Conservation (phyloP, 2,797 vertebrate genomes). For the Pseudomugil tenellus region DNA sequence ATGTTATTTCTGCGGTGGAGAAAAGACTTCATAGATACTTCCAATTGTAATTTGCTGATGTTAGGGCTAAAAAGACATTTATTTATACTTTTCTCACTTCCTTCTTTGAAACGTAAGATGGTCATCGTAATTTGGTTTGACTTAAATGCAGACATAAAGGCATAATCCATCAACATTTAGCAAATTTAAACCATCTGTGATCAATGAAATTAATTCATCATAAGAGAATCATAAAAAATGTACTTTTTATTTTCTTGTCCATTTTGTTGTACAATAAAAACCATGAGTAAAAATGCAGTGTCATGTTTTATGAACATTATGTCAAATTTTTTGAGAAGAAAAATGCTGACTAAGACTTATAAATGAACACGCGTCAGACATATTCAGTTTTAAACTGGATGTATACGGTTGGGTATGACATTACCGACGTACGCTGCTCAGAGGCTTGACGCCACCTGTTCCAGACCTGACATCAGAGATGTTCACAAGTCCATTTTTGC, state of each 20-base stretch:
- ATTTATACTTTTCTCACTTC: slow-evolving; percentile 3
- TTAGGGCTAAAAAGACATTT: slow-evolving; percentile 10
- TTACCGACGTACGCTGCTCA: too few relatives aligned
- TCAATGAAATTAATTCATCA: too few relatives aligned
- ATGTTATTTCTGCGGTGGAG: slow-evolving; percentile 1
- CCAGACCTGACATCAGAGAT: not conserved
- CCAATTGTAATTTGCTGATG: not conserved
- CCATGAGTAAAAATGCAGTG: too few relatives aligned
- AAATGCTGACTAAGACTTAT: not conserved
- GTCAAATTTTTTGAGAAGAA: not conserved
- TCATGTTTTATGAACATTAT: too few relatives aligned
- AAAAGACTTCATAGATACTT: not conserved
- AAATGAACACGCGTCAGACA: not conserved
- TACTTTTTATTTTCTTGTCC: too few relatives aligned
- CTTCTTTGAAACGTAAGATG: slow-evolving; percentile 1
- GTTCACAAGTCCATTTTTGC: too few relatives aligned
- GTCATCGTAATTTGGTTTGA: not conserved
- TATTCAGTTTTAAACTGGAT: not conserved
- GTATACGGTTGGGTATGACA: too few relatives aligned
- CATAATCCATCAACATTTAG: slow-evolving; percentile 12
- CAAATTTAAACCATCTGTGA: not conserved
- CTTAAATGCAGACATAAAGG: slow-evolving; percentile 12
- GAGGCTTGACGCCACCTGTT: too few relatives aligned
- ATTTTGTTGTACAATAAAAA: too few relatives aligned
- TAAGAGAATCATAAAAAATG: too few relatives aligned